Conservation (phyloP, 2,888 invertebrate species). For the Epirrhoe alternata region DNA sequence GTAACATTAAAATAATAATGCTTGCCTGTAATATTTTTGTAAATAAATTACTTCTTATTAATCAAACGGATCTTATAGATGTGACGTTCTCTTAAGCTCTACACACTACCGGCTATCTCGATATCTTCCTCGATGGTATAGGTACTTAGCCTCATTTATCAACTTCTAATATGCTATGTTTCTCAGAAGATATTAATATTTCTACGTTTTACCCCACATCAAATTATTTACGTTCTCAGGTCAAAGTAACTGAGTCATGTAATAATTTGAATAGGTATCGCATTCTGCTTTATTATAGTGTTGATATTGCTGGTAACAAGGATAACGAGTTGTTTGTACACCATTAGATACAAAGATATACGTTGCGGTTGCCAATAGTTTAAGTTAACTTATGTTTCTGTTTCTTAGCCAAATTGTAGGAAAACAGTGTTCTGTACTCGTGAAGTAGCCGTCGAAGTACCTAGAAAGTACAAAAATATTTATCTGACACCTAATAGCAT, state of each 20-base stretch:
- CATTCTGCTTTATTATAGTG: constrained; percentile 34
- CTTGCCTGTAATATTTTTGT: constrained; percentile 3
- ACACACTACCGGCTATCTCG: background rate
- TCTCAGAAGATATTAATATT: constrained; percentile 23
- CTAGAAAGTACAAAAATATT: constrained; percentile 3
- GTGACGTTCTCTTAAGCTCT: background rate
- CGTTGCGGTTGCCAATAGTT: constrained; percentile 22
- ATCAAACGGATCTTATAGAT: background rate
- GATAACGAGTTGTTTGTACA: constrained; percentile 45
- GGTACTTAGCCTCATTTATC: constrained; percentile 32
- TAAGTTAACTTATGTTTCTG: constrained; percentile 21
- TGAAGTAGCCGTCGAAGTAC: background rate
- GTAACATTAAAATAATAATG: constrained; percentile 46
- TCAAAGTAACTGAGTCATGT: constrained; percentile 22
- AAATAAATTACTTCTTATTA: background rate
- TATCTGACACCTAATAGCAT: background rate
- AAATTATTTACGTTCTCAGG: constrained; percentile 23
- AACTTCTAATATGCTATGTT: constrained; percentile 21
- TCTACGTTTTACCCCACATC: constrained; percentile 16
- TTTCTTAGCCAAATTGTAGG: constrained; percentile 16
- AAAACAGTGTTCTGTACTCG: constrained; percentile 16
- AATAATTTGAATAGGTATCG: constrained; percentile 30
- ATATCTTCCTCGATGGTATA: constrained; percentile 9
- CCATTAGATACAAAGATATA: constrained; percentile 34
- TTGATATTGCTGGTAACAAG: constrained; percentile 38